phyloP scores from a whole-genome alignment of 2,888 invertebrate genomes.

The Orthosia gothica region DNA sequence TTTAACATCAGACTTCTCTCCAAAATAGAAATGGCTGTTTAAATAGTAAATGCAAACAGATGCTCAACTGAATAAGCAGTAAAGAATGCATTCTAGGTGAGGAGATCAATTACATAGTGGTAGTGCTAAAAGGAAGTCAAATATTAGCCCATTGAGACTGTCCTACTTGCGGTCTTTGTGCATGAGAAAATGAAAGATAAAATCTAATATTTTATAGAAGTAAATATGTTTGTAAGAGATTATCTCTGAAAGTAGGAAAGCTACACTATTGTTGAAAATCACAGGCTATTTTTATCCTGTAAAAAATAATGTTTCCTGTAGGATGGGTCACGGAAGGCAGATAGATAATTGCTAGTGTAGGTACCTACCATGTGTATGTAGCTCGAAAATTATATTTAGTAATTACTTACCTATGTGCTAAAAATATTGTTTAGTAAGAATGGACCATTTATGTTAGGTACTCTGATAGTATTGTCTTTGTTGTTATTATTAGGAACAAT shows the following conservation, averaged over 20 bases:
- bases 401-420: no score
- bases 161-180: conserved; percentile 31
- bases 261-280: background rate
- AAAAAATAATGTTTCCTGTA: no score
- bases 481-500: conserved; percentile 2
- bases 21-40: conserved; percentile 18
- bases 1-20: background rate
- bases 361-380: no score
- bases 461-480: background rate
- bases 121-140: conserved; percentile 40
- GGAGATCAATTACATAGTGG: conserved; percentile 30
- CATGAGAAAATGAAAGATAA: background rate
- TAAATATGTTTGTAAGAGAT: no score
- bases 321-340: no score
- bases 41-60: conserved; percentile 38
- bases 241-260: background rate
- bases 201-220: background rate
- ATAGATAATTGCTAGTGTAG: background rate
- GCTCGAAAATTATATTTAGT: no score
- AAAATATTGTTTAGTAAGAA: no score
- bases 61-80: conserved; percentile 29
- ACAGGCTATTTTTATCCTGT: no score
- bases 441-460: background rate
- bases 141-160: conserved; percentile 41
- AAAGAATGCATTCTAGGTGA: conserved; percentile 39